phyloP scores from a whole-genome alignment of 2,797 vertebrate genomes.

The Anabacerthia variegaticeps region DNA sequence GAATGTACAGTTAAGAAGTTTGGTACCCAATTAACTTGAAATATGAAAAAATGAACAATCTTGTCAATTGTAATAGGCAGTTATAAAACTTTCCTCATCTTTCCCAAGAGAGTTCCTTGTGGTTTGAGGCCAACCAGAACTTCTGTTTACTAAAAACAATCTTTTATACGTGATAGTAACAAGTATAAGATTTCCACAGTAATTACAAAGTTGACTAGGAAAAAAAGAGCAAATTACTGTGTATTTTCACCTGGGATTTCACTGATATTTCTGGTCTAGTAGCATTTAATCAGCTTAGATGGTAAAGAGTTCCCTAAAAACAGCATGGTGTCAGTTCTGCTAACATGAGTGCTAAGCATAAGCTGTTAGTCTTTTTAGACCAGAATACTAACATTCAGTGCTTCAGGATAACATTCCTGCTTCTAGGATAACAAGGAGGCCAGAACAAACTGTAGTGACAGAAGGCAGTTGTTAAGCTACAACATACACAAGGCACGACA shows the following conservation, averaged over 20 bases:
- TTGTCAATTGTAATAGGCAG: background rate
- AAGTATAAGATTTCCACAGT: background rate
- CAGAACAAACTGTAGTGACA: background rate
- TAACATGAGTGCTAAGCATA: background rate
- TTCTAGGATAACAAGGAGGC: background rate
- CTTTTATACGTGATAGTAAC: background rate
- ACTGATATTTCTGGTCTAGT: background rate
- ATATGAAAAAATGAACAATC: background rate
- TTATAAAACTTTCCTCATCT: background rate
- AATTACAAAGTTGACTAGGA: rapidly evolving
- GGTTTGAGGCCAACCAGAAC: background rate
- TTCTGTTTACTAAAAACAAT: background rate
- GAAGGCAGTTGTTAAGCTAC: background rate
- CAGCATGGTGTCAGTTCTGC: background rate
- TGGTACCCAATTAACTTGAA: background rate
- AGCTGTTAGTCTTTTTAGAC: background rate
- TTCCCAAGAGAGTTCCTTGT: background rate
- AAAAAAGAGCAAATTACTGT: background rate
- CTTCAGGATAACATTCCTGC: background rate
- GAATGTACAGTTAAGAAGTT: background rate
- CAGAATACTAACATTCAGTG: background rate
- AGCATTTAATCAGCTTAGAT: background rate
- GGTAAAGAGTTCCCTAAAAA: background rate
- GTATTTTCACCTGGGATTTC: background rate
- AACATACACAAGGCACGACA: background rate